A percentile compares a stretch with the other conserved stretches of the same genome.
phyloP scores from a whole-genome alignment of 2,113 vertebrate species.

The Oryzias curvinotus region DNA sequence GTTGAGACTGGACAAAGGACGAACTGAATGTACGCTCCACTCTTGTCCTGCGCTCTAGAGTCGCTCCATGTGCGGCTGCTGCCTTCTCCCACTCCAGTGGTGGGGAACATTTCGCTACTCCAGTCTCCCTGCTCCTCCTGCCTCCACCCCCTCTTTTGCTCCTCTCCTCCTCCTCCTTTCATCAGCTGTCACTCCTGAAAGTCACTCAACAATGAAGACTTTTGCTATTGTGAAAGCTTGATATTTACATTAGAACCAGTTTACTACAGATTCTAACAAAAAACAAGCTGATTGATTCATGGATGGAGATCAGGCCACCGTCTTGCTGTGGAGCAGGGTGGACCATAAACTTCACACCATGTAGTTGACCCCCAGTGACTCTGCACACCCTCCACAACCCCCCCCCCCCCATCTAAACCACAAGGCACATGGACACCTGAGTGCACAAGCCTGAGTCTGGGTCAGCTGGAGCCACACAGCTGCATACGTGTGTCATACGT shows the following conservation, averaged over 20 bases:
- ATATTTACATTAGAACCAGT: too few species aligned
- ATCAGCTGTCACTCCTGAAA: conserved; percentile 58
- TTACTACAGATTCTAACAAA: background rate
- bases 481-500: conserved; percentile 35
- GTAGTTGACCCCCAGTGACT: conserved; percentile 16
- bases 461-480: conserved; percentile 63
- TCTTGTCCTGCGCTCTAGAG: conserved; percentile 27
- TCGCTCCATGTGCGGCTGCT: conserved; percentile 63
- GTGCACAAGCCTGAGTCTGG: conserved; percentile 32
- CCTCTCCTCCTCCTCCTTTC: conserved; percentile 36
- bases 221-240: background rate
- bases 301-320: conserved; percentile 9
- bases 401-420: conserved; percentile 11
- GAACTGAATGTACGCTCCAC: conserved; percentile 2
- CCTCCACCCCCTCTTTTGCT: conserved; percentile 61
- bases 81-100: conserved; percentile 49
- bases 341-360: conserved; percentile 68
- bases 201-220: conserved; percentile 20
- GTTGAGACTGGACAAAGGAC: conserved; percentile 2
- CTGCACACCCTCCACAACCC: background rate
- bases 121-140: conserved; percentile 60
- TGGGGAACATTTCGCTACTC: conserved; percentile 63
- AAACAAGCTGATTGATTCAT: conserved; percentile 5
- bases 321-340: conserved; percentile 45
- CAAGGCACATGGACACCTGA: conserved; percentile 33